Evolutionary conservation across 2,888 invertebrate genomes (phyloP).

Genomic region (Apamea monoglypha): DNA sequence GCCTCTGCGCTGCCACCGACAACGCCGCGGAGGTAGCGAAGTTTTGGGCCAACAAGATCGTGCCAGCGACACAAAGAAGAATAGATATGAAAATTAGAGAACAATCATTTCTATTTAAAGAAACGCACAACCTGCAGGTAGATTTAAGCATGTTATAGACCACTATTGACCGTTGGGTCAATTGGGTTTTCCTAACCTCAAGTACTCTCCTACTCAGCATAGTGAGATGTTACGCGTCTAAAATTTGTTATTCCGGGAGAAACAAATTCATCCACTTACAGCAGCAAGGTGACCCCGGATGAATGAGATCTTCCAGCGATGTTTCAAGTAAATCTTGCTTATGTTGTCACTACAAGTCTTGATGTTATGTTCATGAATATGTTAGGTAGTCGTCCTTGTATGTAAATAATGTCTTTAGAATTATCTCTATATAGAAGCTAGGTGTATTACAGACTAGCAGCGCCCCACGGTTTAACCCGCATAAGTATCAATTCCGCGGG

Average conservation of each 20-base stretch:
- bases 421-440: neutral
- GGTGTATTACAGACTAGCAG: neutral
- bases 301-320: constrained; percentile 18
- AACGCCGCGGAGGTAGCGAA: no score
- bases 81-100: no score
- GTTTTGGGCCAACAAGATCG: no score
- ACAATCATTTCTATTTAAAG: neutral
- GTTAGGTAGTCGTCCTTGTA: neutral
- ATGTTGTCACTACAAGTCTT: constrained; percentile 21
- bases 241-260: constrained; percentile 20
- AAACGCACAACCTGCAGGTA: neutral
- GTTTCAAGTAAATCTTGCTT: constrained; percentile 39
- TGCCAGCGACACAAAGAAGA: neutral
- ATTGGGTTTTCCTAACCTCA: no score
- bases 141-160: neutral
- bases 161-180: no score
- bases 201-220: neutral
- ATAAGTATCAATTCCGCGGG: no score
- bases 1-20: no score
- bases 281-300: constrained; percentile 20
- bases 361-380: constrained; percentile 37
- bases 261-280: constrained; percentile 30
- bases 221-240: neutral
- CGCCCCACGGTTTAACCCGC: no score
- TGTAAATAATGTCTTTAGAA: neutral